These are phyloP conservation scores for Meiosimyza platycephala DNA, from an alignment of 2,888 invertebrate genomes.

Conservation along the genomic window DNA sequence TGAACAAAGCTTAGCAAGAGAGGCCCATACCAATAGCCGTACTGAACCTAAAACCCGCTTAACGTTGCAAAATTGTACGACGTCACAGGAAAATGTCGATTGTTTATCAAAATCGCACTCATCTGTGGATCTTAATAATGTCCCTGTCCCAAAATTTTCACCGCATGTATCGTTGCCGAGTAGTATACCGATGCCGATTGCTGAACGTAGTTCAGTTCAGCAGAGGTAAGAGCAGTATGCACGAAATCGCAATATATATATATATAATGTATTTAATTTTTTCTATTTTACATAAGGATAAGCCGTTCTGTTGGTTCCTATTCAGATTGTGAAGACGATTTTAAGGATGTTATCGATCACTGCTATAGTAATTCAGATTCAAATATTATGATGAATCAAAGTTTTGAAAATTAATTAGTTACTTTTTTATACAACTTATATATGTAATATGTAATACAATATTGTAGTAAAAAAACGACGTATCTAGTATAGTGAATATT, in stretches of 20 bases:
- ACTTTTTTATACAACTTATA: background rate
- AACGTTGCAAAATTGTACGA: conserved; percentile 31
- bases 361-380: conserved; percentile 61
- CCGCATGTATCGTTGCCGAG: conserved; percentile 48
- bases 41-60: conserved; percentile 34
- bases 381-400: conserved; percentile 50
- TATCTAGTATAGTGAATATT: too few relatives aligned
- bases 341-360: conserved; percentile 51
- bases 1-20: conserved; percentile 47
- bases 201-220: conserved; percentile 50
- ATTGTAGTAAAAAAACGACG: too few relatives aligned
- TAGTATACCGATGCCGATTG: conserved; percentile 53
- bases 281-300: conserved; percentile 46
- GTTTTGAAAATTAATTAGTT: conserved; percentile 29
- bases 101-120: conserved; percentile 59
- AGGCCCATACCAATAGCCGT: conserved; percentile 29
- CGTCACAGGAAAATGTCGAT: conserved; percentile 38
- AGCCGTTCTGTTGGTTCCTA: conserved; percentile 65
- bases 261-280: background rate
- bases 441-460: background rate
- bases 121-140: conserved; percentile 62
- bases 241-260: background rate
- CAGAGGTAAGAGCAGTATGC: conserved; percentile 49
- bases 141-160: conserved; percentile 50
- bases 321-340: conserved; percentile 61